These are phyloP conservation scores for Nesometra sesokonis DNA, from an alignment of 35 echinoderm and acorn worm genomes.

Conservation along the genomic window DNA sequence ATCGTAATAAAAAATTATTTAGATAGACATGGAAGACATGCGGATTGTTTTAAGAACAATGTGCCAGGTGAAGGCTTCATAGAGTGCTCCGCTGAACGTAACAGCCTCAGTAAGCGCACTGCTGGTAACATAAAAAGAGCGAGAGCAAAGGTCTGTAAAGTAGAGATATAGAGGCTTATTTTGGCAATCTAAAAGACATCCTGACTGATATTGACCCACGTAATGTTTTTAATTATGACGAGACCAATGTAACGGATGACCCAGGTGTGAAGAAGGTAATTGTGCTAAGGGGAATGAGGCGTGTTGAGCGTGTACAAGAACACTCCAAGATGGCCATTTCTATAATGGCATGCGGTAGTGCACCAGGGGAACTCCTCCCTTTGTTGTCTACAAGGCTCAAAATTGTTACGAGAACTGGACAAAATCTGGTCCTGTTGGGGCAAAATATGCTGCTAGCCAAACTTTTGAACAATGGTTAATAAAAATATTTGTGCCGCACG, in stretches of 20 bases:
- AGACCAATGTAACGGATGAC: constrained; percentile 25
- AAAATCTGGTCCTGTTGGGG: constrained; percentile 11
- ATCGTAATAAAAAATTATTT: constrained; percentile 15
- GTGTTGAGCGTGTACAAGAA: too few relatives aligned
- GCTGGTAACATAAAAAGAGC: constrained; percentile 10
- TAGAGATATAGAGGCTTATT: constrained; percentile 1
- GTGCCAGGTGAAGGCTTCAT: constrained; percentile 12
- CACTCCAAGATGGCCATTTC: too few relatives aligned
- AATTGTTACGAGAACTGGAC: too few relatives aligned
- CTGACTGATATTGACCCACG: neutral
- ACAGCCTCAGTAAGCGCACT: neutral
- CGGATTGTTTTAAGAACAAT: neutral
- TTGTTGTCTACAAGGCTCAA: too few relatives aligned
- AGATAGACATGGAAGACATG: neutral
- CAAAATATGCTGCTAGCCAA: constrained; percentile 9
- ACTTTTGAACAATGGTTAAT: constrained; percentile 16
- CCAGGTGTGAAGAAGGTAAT: neutral
- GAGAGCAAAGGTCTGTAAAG: neutral
- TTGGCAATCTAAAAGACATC: constrained; percentile 10
- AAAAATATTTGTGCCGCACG: constrained; percentile 23
- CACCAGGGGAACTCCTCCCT: too few relatives aligned
- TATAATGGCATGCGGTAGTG: too few relatives aligned
- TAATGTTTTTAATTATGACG: constrained; percentile 21
- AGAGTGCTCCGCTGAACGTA: neutral
- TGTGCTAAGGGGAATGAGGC: constrained; percentile 5